Conservation (phyloP, 23 tunicate species). For the Ascidia mentula region DNA sequence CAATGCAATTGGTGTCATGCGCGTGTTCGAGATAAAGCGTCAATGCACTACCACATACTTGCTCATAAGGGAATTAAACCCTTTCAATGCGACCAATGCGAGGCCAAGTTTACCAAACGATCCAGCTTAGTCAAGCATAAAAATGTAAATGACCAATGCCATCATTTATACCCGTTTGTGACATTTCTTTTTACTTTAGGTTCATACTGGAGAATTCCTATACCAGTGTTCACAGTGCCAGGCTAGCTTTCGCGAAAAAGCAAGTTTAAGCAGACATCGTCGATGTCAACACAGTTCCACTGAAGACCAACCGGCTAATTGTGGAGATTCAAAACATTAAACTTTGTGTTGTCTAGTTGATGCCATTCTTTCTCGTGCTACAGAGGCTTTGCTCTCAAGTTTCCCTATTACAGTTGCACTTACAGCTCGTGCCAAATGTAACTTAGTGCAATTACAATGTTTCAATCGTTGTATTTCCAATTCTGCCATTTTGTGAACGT, state of each 20-base stretch:
- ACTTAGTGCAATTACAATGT: too few species aligned
- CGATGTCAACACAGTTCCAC: constrained; percentile 43
- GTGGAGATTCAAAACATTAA: background rate
- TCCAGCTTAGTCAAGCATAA: constrained; percentile 63
- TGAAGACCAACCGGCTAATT: background rate
- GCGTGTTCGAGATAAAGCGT: constrained; percentile 60
- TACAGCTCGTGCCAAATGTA: too few species aligned
- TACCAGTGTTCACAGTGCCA: constrained; percentile 58
- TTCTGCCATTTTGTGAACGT: too few species aligned
- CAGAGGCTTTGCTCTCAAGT: too few species aligned
- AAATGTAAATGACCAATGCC: constrained; percentile 24
- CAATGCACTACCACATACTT: constrained; percentile 59
- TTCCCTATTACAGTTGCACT: too few species aligned
- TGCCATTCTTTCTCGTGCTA: too few species aligned
- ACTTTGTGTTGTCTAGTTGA: too few species aligned
- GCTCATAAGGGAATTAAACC: constrained; percentile 67
- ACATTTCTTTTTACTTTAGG: constrained; percentile 1
- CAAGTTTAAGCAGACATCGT: constrained; percentile 50
- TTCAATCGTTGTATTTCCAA: too few species aligned
- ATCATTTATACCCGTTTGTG: background rate
- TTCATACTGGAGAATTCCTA: constrained; percentile 41
- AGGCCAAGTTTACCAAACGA: constrained; percentile 54
- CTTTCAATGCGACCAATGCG: constrained; percentile 64
- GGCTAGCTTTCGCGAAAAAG: constrained; percentile 67
- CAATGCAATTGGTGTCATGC: constrained; percentile 56